Evolutionary conservation across 2,797 vertebrate species (phyloP).

Genomic region (Glossophaga mutica): DNA sequence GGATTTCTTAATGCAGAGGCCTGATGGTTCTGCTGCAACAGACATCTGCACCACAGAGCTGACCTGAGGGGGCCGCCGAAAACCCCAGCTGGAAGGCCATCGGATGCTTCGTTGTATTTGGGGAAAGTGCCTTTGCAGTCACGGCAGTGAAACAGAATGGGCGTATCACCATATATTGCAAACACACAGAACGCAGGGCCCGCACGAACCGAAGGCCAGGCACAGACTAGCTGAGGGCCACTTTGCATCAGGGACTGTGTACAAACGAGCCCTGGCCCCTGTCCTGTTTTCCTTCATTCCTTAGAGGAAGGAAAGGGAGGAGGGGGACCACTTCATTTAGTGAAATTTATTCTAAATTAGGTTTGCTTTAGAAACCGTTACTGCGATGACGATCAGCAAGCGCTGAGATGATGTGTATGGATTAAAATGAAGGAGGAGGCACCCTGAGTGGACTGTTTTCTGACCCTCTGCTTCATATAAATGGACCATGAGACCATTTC

Average conservation of each 20-base stretch:
- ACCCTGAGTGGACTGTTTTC: background rate
- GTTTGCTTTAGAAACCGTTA: background rate
- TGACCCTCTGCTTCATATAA: background rate
- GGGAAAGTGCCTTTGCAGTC: background rate
- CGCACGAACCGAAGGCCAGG: background rate
- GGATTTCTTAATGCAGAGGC: background rate
- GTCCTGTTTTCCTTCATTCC: background rate
- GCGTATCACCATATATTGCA: too few relatives aligned
- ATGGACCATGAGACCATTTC: background rate
- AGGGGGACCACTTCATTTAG: background rate
- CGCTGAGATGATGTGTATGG: background rate
- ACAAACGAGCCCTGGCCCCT: background rate
- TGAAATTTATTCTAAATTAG: background rate
- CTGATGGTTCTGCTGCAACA: background rate
- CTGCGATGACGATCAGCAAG: too few relatives aligned
- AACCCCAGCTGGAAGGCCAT: background rate
- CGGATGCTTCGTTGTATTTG: background rate
- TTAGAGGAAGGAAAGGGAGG: background rate
- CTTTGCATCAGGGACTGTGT: background rate
- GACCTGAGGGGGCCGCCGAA: background rate
- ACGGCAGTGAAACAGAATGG: background rate
- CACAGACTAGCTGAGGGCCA: too few relatives aligned
- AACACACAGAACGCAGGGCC: background rate
- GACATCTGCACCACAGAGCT: background rate
- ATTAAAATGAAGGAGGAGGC: background rate